phyloP scores from a whole-genome alignment of 1,140 invertebrate species.

The Aleiodes sp. region DNA sequence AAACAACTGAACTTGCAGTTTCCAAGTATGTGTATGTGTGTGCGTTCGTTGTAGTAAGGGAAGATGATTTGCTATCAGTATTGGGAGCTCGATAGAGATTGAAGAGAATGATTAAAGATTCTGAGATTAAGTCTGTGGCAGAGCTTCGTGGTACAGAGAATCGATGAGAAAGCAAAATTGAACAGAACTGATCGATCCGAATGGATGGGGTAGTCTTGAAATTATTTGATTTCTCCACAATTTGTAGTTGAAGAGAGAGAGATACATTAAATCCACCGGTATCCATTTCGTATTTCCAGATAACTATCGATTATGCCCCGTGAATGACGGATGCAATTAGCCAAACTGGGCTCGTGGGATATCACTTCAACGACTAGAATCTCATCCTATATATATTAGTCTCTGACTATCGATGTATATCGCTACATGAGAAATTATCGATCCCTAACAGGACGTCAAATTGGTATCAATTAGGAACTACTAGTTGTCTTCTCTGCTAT shows the following conservation, averaged over 20 bases:
- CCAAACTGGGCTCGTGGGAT: not conserved
- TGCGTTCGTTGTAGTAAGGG: too few species aligned
- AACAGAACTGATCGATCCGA: not conserved
- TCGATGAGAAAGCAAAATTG: not conserved
- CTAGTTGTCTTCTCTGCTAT: too few species aligned
- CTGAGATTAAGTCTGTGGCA: not conserved
- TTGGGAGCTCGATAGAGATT: not conserved
- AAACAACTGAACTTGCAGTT: not conserved
- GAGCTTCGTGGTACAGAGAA: not conserved
- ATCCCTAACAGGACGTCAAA: too few species aligned
- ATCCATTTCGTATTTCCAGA: not conserved
- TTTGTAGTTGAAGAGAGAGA: too few species aligned
- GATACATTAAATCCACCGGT: too few species aligned
- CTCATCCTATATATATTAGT: too few species aligned
- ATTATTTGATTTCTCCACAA: not conserved
- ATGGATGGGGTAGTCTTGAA: not conserved
- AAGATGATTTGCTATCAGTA: not conserved
- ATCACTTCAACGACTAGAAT: not conserved
- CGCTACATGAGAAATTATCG: too few species aligned
- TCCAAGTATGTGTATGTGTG: not conserved
- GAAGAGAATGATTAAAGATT: not conserved
- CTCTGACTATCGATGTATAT: too few species aligned
- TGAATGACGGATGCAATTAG: conserved; percentile 17
- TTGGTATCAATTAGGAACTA: too few species aligned
- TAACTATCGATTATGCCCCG: not conserved